phyloP scores from a whole-genome alignment of 2,797 vertebrate genomes.

The Darevskia nairensis region DNA sequence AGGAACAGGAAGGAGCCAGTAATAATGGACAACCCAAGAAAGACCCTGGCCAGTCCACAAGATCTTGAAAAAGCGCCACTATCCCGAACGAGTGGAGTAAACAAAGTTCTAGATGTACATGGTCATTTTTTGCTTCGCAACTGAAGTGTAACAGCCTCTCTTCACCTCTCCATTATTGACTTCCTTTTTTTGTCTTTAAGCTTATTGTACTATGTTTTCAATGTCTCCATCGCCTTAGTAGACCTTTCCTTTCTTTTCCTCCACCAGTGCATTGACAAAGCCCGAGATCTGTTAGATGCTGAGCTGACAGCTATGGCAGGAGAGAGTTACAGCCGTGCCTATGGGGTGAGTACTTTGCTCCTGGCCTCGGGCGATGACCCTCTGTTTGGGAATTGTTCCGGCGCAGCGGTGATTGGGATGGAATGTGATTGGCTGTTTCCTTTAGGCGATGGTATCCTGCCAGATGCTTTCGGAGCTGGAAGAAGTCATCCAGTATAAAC shows the following conservation, averaged over 20 bases:
- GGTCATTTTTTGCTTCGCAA: too few species aligned
- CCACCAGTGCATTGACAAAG: conserved; percentile 96
- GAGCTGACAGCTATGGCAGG: conserved; percentile 99
- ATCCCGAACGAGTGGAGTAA: too few species aligned
- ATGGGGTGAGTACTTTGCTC: conserved; percentile 85
- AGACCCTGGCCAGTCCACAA: background rate
- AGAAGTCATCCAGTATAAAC: conserved; percentile 99
- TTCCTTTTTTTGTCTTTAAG: background rate
- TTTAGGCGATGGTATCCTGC: conserved; percentile 98
- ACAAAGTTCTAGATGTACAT: too few species aligned
- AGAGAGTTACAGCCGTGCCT: conserved; percentile 98
- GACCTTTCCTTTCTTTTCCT: conserved; percentile 2
- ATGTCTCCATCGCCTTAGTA: background rate
- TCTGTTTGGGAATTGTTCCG: conserved; percentile 37
- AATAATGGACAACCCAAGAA: background rate
- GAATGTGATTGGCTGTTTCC: conserved; percentile 76
- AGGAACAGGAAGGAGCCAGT: background rate
- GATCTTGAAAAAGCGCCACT: background rate
- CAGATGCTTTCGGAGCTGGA: conserved; percentile 99
- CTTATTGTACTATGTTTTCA: background rate
- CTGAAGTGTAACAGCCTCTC: too few species aligned
- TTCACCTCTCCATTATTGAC: background rate
- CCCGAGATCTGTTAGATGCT: conserved; percentile 95
- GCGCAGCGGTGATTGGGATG: conserved; percentile 63
- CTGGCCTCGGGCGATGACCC: conserved; percentile 14